Conservation (phyloP, 2,113 vertebrate genomes). For the Prunella fulvescens region DNA sequence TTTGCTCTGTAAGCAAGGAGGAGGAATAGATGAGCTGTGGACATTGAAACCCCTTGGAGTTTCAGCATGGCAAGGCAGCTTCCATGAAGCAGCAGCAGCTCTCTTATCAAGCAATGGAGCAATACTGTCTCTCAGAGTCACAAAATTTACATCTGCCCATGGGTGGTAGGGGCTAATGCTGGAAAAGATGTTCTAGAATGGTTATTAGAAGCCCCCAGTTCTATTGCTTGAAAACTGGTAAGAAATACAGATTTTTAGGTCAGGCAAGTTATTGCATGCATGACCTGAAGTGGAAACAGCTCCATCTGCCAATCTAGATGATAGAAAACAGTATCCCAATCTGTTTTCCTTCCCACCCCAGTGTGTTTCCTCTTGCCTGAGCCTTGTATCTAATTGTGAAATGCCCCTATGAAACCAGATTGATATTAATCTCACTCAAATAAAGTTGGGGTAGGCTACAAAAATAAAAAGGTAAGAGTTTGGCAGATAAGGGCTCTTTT, state of each 20-base stretch:
- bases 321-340: not conserved
- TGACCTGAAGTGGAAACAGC: not conserved
- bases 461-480: not conserved
- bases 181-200: not conserved
- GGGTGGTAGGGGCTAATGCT: not conserved
- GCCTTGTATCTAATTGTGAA: not conserved
- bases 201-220: not conserved
- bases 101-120: not conserved
- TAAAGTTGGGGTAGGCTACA: not conserved
- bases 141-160: not conserved
- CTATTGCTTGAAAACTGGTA: not conserved
- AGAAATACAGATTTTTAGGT: not conserved
- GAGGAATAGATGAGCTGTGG: not conserved
- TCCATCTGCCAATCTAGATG: not conserved
- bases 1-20: not conserved
- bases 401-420: not conserved
- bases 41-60: not conserved
- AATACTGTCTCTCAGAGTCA: not conserved
- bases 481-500: not conserved
- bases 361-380: not conserved
- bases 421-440: not conserved
- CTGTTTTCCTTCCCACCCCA: not conserved
- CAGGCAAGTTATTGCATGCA: not conserved
- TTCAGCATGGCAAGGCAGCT: not conserved
- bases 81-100: not conserved